Percentiles rank a stretch among this genome's conserved stretches.
Conservation (phyloP, 2,113 vertebrate species). For the Todiramphus saurophagus region DNA sequence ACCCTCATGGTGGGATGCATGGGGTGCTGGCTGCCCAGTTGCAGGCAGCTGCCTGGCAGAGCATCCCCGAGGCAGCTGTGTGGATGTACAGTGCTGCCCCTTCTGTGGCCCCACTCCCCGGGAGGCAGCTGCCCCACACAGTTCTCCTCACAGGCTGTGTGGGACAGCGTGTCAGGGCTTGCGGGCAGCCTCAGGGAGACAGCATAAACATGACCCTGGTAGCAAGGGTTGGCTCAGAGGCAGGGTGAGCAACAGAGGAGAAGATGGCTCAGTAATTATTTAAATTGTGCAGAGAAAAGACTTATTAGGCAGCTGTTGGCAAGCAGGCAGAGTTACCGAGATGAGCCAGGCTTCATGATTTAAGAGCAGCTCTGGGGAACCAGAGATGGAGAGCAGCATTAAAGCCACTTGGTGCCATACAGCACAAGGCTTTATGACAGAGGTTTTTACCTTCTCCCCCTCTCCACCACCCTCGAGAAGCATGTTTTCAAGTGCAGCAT, state of each 20-base stretch:
- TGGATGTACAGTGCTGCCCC: background rate
- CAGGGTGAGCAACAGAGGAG: background rate
- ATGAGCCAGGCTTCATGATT: fast-evolving
- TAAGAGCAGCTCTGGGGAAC: background rate
- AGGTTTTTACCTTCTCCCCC: background rate
- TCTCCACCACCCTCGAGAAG: fast-evolving
- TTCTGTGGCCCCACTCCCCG: fast-evolving
- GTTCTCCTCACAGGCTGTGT: fast-evolving
- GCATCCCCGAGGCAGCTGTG: fast-evolving
- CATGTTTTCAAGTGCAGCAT: fast-evolving
- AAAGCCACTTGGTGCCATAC: fast-evolving
- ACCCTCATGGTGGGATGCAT: too few species aligned
- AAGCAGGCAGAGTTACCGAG: background rate
- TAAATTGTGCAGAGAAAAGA: background rate
- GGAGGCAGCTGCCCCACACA: background rate
- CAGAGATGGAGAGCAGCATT: background rate
- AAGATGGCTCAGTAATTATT: background rate
- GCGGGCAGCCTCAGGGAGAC: fast-evolving
- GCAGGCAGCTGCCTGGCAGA: background rate
- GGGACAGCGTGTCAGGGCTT: background rate
- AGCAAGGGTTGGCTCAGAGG: background rate
- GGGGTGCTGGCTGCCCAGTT: background rate
- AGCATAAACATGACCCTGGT: background rate
- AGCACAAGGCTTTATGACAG: fast-evolving
- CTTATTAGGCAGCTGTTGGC: background rate